Evolutionary conservation across 2,888 invertebrate genomes (phyloP).

Genomic region (Netelia fuscicornis): DNA sequence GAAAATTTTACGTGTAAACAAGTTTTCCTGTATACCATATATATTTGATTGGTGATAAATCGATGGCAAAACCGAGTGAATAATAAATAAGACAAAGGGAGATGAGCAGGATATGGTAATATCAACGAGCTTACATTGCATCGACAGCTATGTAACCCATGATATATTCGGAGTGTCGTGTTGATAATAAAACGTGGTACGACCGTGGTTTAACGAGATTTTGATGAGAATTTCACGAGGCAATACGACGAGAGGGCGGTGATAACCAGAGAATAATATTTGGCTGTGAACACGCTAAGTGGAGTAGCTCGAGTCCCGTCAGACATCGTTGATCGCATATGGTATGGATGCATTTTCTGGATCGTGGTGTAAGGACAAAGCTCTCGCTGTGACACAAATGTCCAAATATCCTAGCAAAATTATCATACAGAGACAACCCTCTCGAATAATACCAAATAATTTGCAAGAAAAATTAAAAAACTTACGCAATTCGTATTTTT

Average conservation of each 20-base stretch:
- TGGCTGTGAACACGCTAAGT: constrained; percentile 37
- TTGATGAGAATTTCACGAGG: constrained; percentile 57
- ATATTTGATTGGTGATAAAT: neutral
- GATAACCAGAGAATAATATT: constrained; percentile 48
- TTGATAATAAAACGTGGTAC: constrained; percentile 51
- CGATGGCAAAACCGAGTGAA: neutral
- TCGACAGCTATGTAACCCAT: neutral
- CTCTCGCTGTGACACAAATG: neutral
- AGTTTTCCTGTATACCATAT: neutral
- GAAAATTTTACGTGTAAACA: too few species aligned
- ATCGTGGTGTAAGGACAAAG: neutral
- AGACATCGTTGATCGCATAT: constrained; percentile 23
- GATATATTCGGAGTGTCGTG: constrained; percentile 30
- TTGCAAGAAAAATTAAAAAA: too few species aligned
- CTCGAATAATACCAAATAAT: neutral
- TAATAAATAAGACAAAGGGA: neutral
- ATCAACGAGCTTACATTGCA: neutral
- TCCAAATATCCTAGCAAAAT: neutral
- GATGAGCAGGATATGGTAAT: neutral
- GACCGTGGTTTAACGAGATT: constrained; percentile 53
- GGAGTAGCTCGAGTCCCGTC: constrained; percentile 41
- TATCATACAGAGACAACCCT: neutral
- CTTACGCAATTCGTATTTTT: too few species aligned
- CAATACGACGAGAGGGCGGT: neutral
- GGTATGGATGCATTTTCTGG: neutral